Conservation (phyloP, 2,888 invertebrate species). For the Aricia artaxerxes region DNA sequence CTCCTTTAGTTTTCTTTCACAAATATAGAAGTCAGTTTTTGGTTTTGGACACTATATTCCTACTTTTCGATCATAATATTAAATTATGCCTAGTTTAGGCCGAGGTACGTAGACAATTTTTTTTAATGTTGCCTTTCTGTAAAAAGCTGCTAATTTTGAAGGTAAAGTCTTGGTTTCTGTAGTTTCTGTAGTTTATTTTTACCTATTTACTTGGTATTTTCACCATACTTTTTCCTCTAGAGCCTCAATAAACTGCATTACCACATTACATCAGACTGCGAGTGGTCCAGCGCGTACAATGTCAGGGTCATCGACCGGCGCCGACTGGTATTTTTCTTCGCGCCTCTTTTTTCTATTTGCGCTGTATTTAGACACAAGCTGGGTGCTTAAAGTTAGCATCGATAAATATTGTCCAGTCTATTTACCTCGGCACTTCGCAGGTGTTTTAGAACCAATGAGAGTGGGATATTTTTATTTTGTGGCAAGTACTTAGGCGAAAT, state of each 20-base stretch:
- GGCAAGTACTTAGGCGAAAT: not conserved
- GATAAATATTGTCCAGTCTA: not conserved
- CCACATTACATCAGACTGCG: constrained; percentile 23
- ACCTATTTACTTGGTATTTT: not conserved
- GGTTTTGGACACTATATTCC: too few relatives aligned
- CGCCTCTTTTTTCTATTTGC: constrained; percentile 32
- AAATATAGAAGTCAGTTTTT: too few relatives aligned
- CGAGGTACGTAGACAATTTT: too few relatives aligned
- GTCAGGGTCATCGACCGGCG: constrained; percentile 71
- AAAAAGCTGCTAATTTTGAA: not conserved
- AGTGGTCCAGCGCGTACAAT: constrained; percentile 51
- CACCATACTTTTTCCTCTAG: not conserved
- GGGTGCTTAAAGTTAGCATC: not conserved
- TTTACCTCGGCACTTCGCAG: not conserved
- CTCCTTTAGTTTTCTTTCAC: too few relatives aligned
- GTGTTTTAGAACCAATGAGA: not conserved
- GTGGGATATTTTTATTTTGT: too few relatives aligned
- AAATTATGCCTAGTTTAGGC: too few relatives aligned
- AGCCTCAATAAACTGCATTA: constrained; percentile 9
- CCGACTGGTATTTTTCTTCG: constrained; percentile 39
- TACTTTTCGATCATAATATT: too few relatives aligned
- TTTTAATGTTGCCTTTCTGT: too few relatives aligned
- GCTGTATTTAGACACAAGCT: constrained; percentile 29
- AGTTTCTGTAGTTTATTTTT: too few relatives aligned
- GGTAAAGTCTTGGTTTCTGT: not conserved